These are phyloP conservation scores for Ciona savignyi DNA, from an alignment of 23 tunicate species.

Conservation along the genomic window DNA sequence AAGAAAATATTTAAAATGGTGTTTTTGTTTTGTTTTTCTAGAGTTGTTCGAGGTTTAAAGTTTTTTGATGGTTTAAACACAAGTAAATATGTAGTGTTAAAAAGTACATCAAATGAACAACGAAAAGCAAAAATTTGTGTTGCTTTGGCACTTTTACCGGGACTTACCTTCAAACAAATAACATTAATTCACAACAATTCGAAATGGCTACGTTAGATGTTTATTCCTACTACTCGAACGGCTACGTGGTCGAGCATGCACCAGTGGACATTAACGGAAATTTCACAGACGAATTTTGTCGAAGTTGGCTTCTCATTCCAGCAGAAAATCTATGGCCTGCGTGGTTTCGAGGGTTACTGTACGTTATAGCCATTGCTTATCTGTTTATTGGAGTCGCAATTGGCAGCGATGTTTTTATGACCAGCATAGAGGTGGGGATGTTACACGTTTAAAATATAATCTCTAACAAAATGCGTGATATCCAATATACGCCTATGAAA, in stretches of 20 bases:
- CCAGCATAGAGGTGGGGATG: conserved; percentile 53
- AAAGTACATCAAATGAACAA: no score
- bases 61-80: no score
- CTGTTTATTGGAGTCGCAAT: conserved; percentile 65
- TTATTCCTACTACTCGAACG: conserved; percentile 24
- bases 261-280: conserved; percentile 20
- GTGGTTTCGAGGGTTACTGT: conserved; percentile 24
- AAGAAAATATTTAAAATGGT: no score
- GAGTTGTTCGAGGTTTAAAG: no score
- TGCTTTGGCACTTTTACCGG: no score
- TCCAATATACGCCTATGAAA: no score
- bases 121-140: no score
- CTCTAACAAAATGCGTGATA: not conserved
- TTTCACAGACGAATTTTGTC: conserved; percentile 28
- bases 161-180: no score
- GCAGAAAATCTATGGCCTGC: conserved; percentile 61
- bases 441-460: not conserved
- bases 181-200: no score
- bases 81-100: no score
- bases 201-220: conserved; percentile 26
- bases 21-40: no score
- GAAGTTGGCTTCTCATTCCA: conserved; percentile 60
- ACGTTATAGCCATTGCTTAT: conserved; percentile 29
- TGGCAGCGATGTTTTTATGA: conserved; percentile 72
- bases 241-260: conserved; percentile 31